phyloP scores from a whole-genome alignment of 2,113 vertebrate species.

The Todiramphus saurophagus region DNA sequence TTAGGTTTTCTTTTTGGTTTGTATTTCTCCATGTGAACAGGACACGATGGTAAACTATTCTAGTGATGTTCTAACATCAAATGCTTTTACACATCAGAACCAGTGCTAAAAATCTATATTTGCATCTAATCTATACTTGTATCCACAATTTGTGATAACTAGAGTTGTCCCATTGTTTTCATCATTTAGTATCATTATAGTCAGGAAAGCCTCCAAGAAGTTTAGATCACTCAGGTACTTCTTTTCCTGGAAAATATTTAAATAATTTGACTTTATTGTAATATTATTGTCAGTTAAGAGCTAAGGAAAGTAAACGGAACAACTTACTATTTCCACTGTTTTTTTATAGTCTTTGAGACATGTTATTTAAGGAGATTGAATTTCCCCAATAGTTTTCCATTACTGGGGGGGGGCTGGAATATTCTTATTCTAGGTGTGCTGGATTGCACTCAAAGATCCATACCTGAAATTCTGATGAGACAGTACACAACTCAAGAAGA shows the following conservation, averaged over 20 bases:
- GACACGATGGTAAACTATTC: not conserved
- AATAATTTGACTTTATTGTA: not conserved
- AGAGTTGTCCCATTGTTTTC: not conserved
- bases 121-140: not conserved
- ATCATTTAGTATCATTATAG: not conserved
- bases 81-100: not conserved
- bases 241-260: not conserved
- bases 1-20: not conserved
- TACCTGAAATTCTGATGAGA: not conserved
- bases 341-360: not conserved
- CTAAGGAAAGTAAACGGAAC: not conserved
- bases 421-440: not conserved
- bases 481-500: not conserved
- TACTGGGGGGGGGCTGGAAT: not conserved
- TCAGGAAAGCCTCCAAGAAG: not conserved
- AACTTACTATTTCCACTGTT: not conserved
- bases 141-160: not conserved
- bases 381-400: not conserved
- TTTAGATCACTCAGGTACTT: not conserved
- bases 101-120: not conserved
- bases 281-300: not conserved
- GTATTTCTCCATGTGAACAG: not conserved
- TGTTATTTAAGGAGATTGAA: not conserved
- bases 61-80: not conserved
- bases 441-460: not conserved